A percentile compares a stretch with the other conserved stretches of the same genome.
These are phyloP conservation scores for Lasaia peninsularis DNA, from an alignment of 1,140 invertebrate species.

Conservation along the genomic window DNA sequence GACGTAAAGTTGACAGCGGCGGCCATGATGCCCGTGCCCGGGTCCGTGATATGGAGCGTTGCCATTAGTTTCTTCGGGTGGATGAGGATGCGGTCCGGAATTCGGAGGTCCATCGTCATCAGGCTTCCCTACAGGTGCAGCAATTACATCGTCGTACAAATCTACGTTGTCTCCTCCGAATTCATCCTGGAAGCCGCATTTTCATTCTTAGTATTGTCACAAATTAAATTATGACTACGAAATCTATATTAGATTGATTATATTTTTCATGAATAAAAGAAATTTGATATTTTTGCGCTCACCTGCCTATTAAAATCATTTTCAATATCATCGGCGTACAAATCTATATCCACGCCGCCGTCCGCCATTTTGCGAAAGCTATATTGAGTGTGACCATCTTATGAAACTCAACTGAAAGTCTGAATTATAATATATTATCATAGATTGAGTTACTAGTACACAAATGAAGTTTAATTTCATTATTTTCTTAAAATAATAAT, in stretches of 20 bases:
- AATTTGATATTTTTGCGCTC: constrained; percentile 22
- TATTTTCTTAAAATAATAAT: too few relatives aligned
- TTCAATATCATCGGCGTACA: constrained; percentile 97
- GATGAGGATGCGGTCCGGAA: constrained; percentile 66
- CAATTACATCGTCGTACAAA: constrained; percentile 97
- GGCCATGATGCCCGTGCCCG: constrained; percentile 80
- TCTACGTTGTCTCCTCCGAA: constrained; percentile 92
- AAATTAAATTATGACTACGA: too few relatives aligned
- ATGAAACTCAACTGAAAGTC: too few relatives aligned
- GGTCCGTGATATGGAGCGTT: constrained; percentile 83
- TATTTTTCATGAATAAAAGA: background rate
- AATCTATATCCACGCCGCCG: constrained; percentile 95
- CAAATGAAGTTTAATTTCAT: too few relatives aligned
- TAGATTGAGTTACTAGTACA: too few relatives aligned
- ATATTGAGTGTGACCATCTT: background rate
- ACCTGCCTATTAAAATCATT: constrained; percentile 89
- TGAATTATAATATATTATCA: too few relatives aligned
- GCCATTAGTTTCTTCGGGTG: constrained; percentile 84
- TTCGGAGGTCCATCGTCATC: constrained; percentile 76
- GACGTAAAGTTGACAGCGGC: constrained; percentile 94
- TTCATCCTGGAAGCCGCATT: constrained; percentile 82
- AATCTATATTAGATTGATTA: too few relatives aligned
- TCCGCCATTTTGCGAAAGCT: constrained; percentile 89
- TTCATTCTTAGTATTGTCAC: too few relatives aligned
- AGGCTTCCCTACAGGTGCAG: constrained; percentile 81